Base-by-base conservation (phyloP, 2,888 invertebrate genomes). In the Harpagoxenus sublaevis region DNA sequence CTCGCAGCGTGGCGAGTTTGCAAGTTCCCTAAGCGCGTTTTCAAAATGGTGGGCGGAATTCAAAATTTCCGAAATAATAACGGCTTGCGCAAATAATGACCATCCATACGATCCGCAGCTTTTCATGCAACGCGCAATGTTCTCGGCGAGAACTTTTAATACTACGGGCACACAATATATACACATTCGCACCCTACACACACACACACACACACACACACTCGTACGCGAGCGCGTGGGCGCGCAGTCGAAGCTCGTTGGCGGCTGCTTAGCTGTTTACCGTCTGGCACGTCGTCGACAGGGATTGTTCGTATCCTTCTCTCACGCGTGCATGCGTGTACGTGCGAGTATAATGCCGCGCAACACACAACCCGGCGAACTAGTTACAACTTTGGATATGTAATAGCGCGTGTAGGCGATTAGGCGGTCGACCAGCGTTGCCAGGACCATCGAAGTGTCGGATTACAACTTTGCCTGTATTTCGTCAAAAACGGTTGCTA, bases 381-480 rank as follows among this genome's bases (percentile, higher is more conserved):
- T 92, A 92, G 91, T 91, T 92, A 90, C 92, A 91, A 92, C 88
- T 92, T 92, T 92, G 91, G 89, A 91, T 92, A 92, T 91, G 90
- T 92, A 92, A 91, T 92, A 91, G 91, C 89, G 89, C 90, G 88
- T 89, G 90, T 88, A 89, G 89, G 73, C 92, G 90, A 91, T 92
- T 90, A 91, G 92, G 89, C 86, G 90, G 88, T 90, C 89, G 89
- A 90, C 88, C 87, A 84, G 84, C 84, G 77, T 75, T 88, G 86
- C 87, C 87, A 88, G 88, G 82, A 87, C 83, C 86, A 89, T 89
- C 86, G 86, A 85, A 88, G 87, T 84, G 86, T 87, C 78, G 83
- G 84, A 86, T 88, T 85, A 90, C 87, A 88, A 87, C 70, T 87
- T 87, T 62, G 84, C 45, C 60, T 68, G 73, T 57, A 73, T 85